Conservation (phyloP, 2,113 vertebrate genomes). For the Xenopus tropicalis region DNA sequence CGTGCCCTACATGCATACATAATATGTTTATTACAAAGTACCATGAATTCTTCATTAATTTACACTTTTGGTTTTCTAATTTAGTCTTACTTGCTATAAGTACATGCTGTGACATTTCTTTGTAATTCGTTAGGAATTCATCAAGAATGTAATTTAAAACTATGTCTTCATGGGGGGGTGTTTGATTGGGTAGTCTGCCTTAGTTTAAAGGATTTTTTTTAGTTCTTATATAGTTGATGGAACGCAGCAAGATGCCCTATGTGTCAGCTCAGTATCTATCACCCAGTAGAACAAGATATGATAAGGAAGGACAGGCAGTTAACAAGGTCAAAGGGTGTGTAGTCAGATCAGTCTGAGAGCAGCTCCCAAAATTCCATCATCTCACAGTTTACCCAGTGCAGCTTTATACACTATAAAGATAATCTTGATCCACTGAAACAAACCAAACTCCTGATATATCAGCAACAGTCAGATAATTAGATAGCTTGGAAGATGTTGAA, state of each 20-base stretch:
- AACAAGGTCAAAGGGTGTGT: slow-evolving; percentile 8
- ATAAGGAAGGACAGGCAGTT: not conserved
- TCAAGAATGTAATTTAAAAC: accelerated
- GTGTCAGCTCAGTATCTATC: slow-evolving; percentile 13
- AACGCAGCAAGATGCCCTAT: not conserved
- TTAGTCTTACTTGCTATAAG: too few relatives aligned
- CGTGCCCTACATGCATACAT: too few relatives aligned
- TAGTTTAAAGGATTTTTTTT: not conserved
- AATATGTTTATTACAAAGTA: too few relatives aligned
- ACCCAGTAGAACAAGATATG: not conserved
- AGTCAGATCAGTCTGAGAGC: not conserved
- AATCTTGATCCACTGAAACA: too few relatives aligned
- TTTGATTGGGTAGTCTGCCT: not conserved
- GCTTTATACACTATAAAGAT: too few relatives aligned
- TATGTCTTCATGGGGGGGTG: not conserved
- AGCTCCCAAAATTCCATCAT: slow-evolving; percentile 15
- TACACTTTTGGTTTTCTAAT: too few relatives aligned
- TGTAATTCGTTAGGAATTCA: not conserved
- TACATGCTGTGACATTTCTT: too few relatives aligned
- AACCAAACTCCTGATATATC: too few relatives aligned
- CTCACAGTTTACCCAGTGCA: not conserved
- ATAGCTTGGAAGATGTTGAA: too few relatives aligned
- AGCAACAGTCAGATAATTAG: too few relatives aligned
- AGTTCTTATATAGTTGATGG: slow-evolving; percentile 11
- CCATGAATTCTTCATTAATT: too few relatives aligned